Base-by-base conservation (phyloP, 1,140 invertebrate genomes). In the Holcopasites calliopsidis region DNA sequence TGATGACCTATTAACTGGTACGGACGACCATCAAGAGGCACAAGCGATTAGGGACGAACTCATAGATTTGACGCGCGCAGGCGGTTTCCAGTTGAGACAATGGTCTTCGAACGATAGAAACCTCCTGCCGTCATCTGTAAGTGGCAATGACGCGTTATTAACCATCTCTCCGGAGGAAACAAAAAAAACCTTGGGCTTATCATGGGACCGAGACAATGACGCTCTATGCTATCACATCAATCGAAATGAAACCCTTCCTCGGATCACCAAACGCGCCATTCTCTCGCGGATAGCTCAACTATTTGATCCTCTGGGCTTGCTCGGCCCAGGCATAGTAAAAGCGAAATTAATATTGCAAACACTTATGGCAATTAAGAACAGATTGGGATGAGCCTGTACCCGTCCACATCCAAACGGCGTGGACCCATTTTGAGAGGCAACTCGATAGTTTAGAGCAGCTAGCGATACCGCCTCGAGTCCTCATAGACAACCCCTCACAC, bases 321-420 rank as follows among this genome's bases (percentile, higher is more conserved):
- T 60, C 3, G 54, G 76, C 1, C 76, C 66, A 0, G 10, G 60
- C 0, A 33, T 76, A 1, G 38, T 78, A 5, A n/a, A 13, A 0
- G 72, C 55, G 0, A 82, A 82, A 64, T 38, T 82, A 0, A 18
- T 75, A 0, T 50, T 78, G n/a, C 71, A 82, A 31, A 21, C 1
- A 8, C 0, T n/a, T 77, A 1, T 82, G 72, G 79, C 6, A 26
- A 1, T 5, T 23, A 1, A 42, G 52, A 0, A 4, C 44, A 0
- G n/a, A 42, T 0, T 76, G 65, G 57, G 38, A 76, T 31, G 47
- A 76, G n/a, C 2, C 28, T 0, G 0, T 76, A 0, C 33, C 49
- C 0, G 6, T 57, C 16, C 1, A 18, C 3, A 3, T 40, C 0
- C 0, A 4, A 3, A 18, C 2, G 1, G 2, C 0, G 1, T 76